Conservation (phyloP, 1,140 invertebrate genomes). For the Araneus ventricosus region DNA sequence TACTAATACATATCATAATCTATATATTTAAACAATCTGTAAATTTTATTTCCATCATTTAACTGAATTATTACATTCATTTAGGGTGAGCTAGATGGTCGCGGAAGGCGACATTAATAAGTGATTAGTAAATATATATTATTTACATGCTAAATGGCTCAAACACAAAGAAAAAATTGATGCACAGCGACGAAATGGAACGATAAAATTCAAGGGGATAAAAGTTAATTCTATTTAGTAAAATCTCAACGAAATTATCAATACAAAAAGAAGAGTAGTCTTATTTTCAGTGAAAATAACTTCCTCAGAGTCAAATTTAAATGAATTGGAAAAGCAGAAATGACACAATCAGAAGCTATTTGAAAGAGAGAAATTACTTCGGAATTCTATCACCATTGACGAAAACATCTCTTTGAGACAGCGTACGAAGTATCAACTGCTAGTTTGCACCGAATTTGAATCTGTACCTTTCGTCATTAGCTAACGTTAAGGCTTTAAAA, state of each 20-base stretch:
- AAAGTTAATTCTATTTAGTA: background rate
- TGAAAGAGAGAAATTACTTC: background rate
- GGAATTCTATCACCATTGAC: background rate
- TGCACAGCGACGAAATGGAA: background rate
- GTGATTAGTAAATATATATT: too few relatives aligned
- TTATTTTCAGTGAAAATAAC: background rate
- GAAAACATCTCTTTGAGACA: background rate
- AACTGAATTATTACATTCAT: too few relatives aligned
- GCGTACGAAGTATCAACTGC: background rate
- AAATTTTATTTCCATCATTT: too few relatives aligned
- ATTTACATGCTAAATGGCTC: too few relatives aligned
- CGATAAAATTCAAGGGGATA: background rate
- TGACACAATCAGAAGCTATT: background rate
- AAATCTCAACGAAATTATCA: background rate
- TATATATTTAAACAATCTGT: too few relatives aligned
- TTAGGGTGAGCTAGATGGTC: too few relatives aligned
- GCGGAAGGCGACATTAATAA: too few relatives aligned
- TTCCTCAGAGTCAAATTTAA: constrained; percentile 24
- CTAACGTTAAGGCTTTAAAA: background rate
- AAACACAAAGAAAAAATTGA: background rate
- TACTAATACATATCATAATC: too few relatives aligned
- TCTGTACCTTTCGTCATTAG: background rate
- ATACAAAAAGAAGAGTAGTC: background rate
- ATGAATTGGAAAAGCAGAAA: background rate
- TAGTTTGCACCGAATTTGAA: background rate